Percentiles rank a stretch among this genome's conserved stretches.
Conservation (phyloP, 2,113 vertebrate species). For the Artemisiospiza belli region DNA sequence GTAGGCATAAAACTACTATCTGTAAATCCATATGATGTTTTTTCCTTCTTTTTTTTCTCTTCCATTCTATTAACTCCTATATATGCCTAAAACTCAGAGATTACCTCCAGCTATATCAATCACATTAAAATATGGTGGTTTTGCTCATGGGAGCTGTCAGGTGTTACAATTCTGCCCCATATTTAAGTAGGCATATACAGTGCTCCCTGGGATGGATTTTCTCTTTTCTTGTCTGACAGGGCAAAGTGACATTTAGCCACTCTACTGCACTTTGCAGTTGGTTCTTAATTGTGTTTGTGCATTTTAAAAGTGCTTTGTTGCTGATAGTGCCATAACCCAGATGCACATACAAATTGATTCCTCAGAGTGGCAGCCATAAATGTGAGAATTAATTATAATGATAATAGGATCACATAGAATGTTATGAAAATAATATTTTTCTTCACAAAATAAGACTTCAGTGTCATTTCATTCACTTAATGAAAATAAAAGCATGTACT, state of each 20-base stretch:
- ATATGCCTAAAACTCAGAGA: neutral
- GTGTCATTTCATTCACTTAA: neutral
- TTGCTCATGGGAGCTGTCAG: neutral
- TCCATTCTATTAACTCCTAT: neutral
- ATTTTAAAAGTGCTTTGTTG: neutral
- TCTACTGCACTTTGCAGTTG: neutral
- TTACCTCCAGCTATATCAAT: neutral
- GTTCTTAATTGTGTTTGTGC: neutral
- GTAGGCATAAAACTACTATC: neutral
- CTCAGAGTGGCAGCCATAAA: neutral
- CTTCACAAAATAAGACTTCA: neutral
- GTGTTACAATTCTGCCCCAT: neutral
- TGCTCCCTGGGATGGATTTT: neutral
- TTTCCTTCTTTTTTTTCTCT: neutral
- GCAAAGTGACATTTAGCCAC: neutral
- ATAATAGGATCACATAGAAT: neutral
- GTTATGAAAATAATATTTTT: neutral
- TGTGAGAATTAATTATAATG: neutral
- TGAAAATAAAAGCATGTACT: neutral
- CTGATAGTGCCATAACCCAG: neutral
- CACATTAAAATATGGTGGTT: neutral
- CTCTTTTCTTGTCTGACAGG: neutral
- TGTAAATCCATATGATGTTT: neutral
- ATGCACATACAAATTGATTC: neutral
- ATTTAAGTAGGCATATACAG: accelerated